Base-by-base conservation (phyloP, 1,140 invertebrate species). In the Trachelipus rathkii region DNA sequence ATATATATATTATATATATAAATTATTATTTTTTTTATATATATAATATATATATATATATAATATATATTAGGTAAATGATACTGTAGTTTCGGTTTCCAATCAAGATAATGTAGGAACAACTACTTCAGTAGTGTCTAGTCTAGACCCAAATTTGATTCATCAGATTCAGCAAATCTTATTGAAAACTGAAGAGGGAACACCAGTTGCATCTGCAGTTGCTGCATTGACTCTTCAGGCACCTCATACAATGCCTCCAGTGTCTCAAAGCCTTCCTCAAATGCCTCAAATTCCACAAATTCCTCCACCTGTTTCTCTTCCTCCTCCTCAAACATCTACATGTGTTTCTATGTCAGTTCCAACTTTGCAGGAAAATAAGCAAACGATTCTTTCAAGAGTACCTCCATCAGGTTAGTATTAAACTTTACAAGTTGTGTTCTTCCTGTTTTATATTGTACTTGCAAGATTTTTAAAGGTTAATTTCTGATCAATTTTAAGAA, bases 81-180 rank as follows among this genome's bases (percentile, higher is more conserved):
- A 33, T 33, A 33, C 33, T 33, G 33, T 33, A 33, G 33, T 33
- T 33, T 69, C 74, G 66, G 77, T 70, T 21, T 73, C 72, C 74
- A 70, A 44, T n/a, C 76, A 77, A 74, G 72, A 77, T 67, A 73
- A 74, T 45, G 46, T 15, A 15, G 50, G 23, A 66, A 72, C 71
- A 69, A 66, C 76, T 24, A 24, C 70, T 69, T 75, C 79, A 24
- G 75, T 82, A 13, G 78, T 81, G 15, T 78, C 75, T 23, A 78
- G 78, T 46, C 74, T 81, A 23, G 80, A 81, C 46, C 80, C 76
- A 23, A 73, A 71, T 6, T 73, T 78, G 45, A 80, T 79, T 67
- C 78, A 78, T 43, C 80, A 79, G 71, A 82, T 81, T 33, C 78
- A 81, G 71, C 80, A 81, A 67, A 79, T 79, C 23, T 69, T 81